These are phyloP conservation scores for Trachymyrmex septentrionalis DNA, from an alignment of 1,140 invertebrate species.

Conservation along the genomic window DNA sequence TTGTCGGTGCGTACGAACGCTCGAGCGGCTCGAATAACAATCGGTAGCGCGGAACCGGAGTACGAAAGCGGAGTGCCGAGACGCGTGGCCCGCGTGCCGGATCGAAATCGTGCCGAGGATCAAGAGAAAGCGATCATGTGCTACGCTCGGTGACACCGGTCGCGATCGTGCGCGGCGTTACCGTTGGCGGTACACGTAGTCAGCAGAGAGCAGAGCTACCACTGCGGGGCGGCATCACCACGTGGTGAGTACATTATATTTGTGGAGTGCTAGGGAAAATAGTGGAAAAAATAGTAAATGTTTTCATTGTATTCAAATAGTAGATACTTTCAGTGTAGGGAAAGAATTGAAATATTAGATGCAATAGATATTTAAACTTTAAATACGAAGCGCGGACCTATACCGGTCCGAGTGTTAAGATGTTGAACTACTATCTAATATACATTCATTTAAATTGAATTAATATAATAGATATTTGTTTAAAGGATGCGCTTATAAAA, in stretches of 20 bases:
- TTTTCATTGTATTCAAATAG: too few species aligned
- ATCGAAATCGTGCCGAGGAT: constrained; percentile 44
- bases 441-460: too few species aligned
- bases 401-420: too few species aligned
- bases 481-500: too few species aligned
- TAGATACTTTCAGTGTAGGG: too few species aligned
- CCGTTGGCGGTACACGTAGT: constrained; percentile 56
- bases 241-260: constrained; percentile 53
- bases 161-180: constrained; percentile 64
- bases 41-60: constrained; percentile 13
- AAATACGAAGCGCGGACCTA: too few species aligned
- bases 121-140: constrained; percentile 58
- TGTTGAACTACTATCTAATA: too few species aligned
- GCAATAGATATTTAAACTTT: too few species aligned
- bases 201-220: constrained; percentile 60
- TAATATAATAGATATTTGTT: too few species aligned
- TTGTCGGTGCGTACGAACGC: constrained; percentile 25
- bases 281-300: too few species aligned
- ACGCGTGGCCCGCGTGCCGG: neutral
- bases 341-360: too few species aligned
- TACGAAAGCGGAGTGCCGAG: neutral
- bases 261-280: too few species aligned
- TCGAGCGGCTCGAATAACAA: constrained; percentile 19
- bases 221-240: constrained; percentile 66
- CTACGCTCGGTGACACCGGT: constrained; percentile 75